Evolutionary conservation across 2,888 invertebrate species (phyloP), one percentile per base, ranked within the genome.

Genomic region (Thecocarcelia acutangulata): DNA sequence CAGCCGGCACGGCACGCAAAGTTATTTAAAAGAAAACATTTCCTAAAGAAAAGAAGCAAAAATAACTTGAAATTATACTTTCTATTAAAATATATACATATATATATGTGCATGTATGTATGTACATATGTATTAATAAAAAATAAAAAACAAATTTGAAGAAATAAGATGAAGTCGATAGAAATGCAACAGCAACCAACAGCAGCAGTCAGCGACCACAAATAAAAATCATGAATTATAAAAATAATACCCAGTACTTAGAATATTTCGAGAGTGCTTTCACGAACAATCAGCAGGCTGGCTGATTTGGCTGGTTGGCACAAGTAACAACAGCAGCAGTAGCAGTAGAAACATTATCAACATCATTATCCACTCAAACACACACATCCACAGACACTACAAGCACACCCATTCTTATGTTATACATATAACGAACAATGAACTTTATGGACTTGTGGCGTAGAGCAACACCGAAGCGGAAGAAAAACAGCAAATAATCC

Each of bases 181-280:
- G 37, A 80, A 80, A 66, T 80, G 80, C 80, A 75, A 59, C 59
- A 68, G 79, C 33, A 33, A 9, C 33, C 70, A 61, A 58, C 56
- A 70, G 58, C 54, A 63, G 40, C 70, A 66, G 44, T 59, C 58
- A 73, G 24, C 68, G 70, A 75, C 63, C 64, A 69, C 56, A 73
- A 66, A 68, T 44, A 64, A 44, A 75, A 59, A 64, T 59, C 66
- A 80, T 76, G 76, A 70, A 76, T 80, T 80, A 66, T 76, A 80
- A 80, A 80, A 76, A 80, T 76, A 76, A 80, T 52, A 66, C 80
- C 64, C 46, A 40, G 17, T 59, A 61, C 75, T 64, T 59, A 75
- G 70, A 80, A 70, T 24, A 64, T 75, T 59, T 70, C 66, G 64
- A 80, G 76, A 80, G 75, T 76, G 72, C 80, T 80, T 80, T 76